Conservation (phyloP, 2,888 invertebrate genomes). For the Byasa hedistus region DNA sequence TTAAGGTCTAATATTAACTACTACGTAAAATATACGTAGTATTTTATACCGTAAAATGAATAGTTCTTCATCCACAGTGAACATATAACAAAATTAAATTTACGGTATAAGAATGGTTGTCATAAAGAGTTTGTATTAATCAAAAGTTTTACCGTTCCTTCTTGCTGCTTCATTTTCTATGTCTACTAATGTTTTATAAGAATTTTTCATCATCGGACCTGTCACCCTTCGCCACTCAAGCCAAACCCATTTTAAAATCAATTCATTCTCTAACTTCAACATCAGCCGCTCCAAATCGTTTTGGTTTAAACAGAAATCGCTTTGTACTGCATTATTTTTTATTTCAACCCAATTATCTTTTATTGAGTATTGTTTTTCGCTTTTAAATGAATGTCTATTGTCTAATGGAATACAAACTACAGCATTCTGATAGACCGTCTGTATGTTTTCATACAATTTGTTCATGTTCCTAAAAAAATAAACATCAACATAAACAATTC, state of each 20-base stretch:
- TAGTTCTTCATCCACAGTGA: background rate
- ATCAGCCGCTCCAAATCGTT: conserved; percentile 82
- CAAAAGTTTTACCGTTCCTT: conserved; percentile 78
- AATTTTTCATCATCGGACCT: conserved; percentile 76
- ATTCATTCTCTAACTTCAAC: conserved; percentile 65
- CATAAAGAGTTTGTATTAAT: background rate
- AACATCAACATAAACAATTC: background rate
- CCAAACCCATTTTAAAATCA: conserved; percentile 83
- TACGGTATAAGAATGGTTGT: background rate
- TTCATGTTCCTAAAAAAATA: conserved; percentile 11
- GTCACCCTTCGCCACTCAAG: conserved; percentile 83
- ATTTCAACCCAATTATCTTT: background rate
- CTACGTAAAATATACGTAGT: no score
- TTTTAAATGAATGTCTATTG: conserved; percentile 38
- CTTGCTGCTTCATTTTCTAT: conserved; percentile 83
- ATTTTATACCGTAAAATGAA: no score
- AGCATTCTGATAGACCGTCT: conserved; percentile 79
- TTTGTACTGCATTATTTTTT: conserved; percentile 25
- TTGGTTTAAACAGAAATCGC: conserved; percentile 78
- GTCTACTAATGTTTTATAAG: conserved; percentile 76
- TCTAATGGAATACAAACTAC: conserved; percentile 75
- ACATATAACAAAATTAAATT: background rate
- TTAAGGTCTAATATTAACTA: no score
- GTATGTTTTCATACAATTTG: conserved; percentile 72
- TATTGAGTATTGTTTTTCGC: background rate